Evolutionary conservation across 2,888 invertebrate genomes (phyloP).

Genomic region (Drosophila longiperda): DNA sequence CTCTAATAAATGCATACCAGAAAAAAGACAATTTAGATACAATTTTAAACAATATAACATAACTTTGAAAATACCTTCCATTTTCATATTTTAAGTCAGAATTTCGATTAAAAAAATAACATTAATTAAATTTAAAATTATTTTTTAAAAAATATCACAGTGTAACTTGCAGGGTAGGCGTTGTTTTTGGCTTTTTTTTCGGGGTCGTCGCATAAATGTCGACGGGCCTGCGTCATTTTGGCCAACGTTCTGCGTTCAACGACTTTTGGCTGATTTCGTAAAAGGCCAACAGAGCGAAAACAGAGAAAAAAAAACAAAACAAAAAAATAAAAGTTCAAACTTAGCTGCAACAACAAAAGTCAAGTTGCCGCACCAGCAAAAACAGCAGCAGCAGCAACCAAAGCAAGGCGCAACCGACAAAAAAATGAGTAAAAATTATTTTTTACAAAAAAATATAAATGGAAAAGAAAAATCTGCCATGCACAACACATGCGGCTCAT

Average conservation of each 20-base stretch:
- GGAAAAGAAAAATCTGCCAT: conserved; percentile 20
- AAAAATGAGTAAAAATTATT: conserved; percentile 38
- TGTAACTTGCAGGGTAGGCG: neutral
- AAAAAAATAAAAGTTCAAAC: conserved; percentile 39
- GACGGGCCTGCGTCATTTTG: conserved; percentile 54
- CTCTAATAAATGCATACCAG: neutral
- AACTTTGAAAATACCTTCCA: neutral
- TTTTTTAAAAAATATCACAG: neutral
- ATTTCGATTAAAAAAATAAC: neutral
- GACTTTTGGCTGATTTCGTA: conserved; percentile 77
- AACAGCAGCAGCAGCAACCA: conserved; percentile 22
- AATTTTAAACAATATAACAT: too few species aligned
- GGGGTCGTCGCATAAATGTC: conserved; percentile 58
- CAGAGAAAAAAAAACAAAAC: conserved; percentile 12
- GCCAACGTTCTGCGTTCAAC: conserved; percentile 66
- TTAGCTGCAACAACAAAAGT: conserved; percentile 51
- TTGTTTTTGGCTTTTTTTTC: conserved; percentile 18
- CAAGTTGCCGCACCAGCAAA: conserved; percentile 52
- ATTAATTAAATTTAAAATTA: neutral
- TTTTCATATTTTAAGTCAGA: neutral
- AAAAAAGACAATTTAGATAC: neutral
- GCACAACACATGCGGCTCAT: conserved; percentile 72
- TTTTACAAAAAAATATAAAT: conserved; percentile 28
- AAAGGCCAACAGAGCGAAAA: conserved; percentile 66
- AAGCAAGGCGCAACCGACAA: conserved; percentile 4